Percentiles rank a stretch among this genome's conserved stretches.
phyloP scores from a whole-genome alignment of 2,113 vertebrate genomes.

The Oreochromis aureus region DNA sequence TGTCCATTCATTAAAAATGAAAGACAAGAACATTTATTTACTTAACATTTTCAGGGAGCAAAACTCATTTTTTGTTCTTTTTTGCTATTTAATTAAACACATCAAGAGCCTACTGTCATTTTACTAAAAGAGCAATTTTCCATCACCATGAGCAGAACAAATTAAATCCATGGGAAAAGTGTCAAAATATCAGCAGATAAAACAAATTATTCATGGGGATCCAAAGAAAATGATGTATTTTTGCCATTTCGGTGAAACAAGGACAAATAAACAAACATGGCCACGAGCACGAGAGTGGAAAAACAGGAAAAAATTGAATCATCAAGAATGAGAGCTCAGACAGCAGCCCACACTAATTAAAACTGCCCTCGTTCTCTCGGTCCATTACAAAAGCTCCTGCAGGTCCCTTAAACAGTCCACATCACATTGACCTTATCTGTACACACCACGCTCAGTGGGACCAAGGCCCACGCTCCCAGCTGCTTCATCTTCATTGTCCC shows the following conservation, averaged over 20 bases:
- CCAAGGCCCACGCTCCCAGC: neutral
- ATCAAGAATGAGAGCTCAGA: neutral
- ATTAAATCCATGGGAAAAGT: neutral
- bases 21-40: neutral
- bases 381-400: neutral
- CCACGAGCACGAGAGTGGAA: neutral
- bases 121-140: neutral
- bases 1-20: neutral
- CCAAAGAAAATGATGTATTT: neutral
- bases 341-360: neutral
- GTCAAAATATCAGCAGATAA: neutral
- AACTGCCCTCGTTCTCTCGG: neutral
- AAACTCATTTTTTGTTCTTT: neutral
- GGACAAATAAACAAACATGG: neutral
- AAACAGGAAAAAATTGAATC: neutral
- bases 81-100: neutral
- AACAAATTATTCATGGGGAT: neutral
- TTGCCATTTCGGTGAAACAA: neutral
- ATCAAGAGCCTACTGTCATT: neutral
- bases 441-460: neutral
- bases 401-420: neutral
- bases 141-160: neutral
- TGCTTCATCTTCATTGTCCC: neutral
- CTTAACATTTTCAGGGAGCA: neutral
- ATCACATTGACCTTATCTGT: conserved; percentile 9